phyloP scores from a whole-genome alignment of 2,888 invertebrate genomes.

The Drosophila birchii region DNA sequence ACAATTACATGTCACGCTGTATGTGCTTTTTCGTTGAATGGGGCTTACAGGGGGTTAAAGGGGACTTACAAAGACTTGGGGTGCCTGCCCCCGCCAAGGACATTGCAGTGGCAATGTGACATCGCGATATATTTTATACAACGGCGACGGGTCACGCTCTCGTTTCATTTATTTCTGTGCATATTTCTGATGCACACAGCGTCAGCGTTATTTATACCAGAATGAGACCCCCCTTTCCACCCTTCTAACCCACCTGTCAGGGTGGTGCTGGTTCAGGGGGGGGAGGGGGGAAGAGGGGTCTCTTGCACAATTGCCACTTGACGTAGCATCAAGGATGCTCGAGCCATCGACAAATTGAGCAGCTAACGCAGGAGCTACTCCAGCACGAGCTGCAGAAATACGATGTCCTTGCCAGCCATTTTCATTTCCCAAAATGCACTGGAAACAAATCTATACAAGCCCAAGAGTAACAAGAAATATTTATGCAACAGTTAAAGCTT shows the following conservation, averaged over 20 bases:
- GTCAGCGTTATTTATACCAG: conserved; percentile 62
- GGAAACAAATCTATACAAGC: background rate
- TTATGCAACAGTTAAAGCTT: background rate
- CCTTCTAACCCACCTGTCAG: conserved; percentile 21
- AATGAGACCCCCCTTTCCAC: background rate
- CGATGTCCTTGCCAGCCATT: conserved; percentile 4
- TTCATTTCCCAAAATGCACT: background rate
- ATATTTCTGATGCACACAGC: conserved; percentile 56
- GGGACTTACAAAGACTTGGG: background rate
- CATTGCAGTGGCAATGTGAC: conserved; percentile 57
- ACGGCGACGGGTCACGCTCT: conserved; percentile 41
- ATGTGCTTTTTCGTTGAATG: conserved; percentile 1
- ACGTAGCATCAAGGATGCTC: conserved; percentile 23
- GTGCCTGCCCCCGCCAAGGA: conserved; percentile 62
- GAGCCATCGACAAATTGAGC: conserved; percentile 35
- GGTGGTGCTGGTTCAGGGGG: background rate
- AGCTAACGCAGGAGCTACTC: conserved; percentile 30
- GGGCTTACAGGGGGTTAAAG: background rate
- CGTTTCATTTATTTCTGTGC: conserved; percentile 58
- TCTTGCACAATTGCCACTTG: conserved; percentile 37
- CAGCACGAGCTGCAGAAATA: conserved; percentile 5
- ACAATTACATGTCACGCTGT: conserved; percentile 40
- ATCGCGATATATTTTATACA: conserved; percentile 34
- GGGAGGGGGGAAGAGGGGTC: background rate
- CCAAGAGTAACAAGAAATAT: fast-evolving